Evolutionary conservation across 1,140 invertebrate genomes (phyloP).

Genomic region (Rhopalosiphum padi): DNA sequence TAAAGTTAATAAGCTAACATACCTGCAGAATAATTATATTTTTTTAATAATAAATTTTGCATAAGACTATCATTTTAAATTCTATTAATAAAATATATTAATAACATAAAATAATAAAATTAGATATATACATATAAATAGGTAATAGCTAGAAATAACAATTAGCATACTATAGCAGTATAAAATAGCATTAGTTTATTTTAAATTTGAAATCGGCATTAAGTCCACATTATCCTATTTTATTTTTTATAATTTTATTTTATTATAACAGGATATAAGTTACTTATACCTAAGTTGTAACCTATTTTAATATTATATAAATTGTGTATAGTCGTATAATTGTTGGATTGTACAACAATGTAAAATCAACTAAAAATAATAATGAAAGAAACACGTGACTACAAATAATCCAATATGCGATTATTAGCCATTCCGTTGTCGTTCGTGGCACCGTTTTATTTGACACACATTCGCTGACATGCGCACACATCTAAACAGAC

Average conservation of each 20-base stretch:
- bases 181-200: neutral
- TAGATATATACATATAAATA: neutral
- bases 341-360: neutral
- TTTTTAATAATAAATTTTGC: neutral
- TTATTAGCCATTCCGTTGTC: slow-evolving; percentile 24
- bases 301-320: neutral
- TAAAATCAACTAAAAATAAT: neutral
- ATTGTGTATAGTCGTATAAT: neutral
- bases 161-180: neutral
- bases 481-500: neutral
- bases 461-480: slow-evolving; percentile 10
- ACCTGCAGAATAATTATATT: neutral
- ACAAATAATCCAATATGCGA: neutral
- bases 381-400: neutral
- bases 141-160: neutral
- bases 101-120: neutral
- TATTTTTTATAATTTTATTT: neutral
- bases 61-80: neutral
- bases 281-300: too few relatives aligned
- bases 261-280: neutral
- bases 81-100: too few relatives aligned
- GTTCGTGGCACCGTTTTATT: neutral
- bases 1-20: neutral
- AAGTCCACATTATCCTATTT: neutral
- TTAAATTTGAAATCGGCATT: neutral